Conservation (phyloP, 1,140 invertebrate species). For the Idris sp. region DNA sequence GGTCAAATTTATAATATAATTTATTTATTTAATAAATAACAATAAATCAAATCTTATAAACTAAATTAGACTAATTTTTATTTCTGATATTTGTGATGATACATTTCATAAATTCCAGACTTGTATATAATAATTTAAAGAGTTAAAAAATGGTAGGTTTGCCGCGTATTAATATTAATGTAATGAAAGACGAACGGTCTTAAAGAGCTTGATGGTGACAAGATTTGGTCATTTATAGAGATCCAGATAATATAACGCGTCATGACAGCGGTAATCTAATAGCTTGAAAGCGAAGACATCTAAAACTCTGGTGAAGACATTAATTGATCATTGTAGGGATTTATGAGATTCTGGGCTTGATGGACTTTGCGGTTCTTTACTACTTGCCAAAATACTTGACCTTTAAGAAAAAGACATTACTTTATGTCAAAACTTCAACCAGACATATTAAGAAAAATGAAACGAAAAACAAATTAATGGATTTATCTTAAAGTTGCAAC, state of each 20-base stretch:
- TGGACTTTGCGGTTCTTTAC: conserved; percentile 2
- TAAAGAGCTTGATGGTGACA: conserved; percentile 17
- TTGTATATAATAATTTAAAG: too few species aligned
- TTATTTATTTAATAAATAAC: too few species aligned
- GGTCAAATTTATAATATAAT: too few species aligned
- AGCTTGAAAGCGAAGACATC: conserved; percentile 22
- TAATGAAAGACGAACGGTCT: conserved; percentile 14
- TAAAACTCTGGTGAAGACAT: conserved; percentile 20
- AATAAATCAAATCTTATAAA: too few species aligned
- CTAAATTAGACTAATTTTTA: too few species aligned
- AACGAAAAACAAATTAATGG: too few species aligned
- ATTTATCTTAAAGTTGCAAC: too few species aligned
- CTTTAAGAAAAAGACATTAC: neutral
- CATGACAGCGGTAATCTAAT: conserved; percentile 40
- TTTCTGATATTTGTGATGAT: too few species aligned
- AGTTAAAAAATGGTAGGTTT: neutral
- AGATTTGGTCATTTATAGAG: conserved; percentile 36
- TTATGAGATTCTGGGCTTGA: conserved; percentile 15
- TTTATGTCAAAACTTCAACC: neutral
- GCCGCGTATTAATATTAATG: neutral
- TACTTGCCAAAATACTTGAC: conserved; percentile 7
- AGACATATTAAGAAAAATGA: neutral
- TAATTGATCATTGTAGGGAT: conserved; percentile 32
- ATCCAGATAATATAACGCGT: conserved; percentile 6
- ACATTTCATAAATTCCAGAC: too few species aligned